Evolutionary conservation across 2,797 vertebrate species (phyloP).

Genomic region (Tangara arthus): DNA sequence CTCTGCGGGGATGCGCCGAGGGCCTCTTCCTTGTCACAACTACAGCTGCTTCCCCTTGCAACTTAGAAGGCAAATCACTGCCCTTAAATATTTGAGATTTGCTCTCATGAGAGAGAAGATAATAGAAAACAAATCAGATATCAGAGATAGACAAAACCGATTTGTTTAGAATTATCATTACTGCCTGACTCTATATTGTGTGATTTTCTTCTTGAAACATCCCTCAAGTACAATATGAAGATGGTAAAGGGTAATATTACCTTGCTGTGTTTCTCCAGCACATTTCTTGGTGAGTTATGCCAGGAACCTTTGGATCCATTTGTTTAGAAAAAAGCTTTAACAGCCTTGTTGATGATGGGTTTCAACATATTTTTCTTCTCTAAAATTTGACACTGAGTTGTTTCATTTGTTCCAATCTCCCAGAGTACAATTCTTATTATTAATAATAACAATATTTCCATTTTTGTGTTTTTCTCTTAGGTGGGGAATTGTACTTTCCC

Average conservation of each 20-base stretch:
- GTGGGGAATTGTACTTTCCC: neutral
- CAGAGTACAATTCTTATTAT: neutral
- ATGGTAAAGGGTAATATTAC: neutral
- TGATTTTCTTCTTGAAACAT: neutral
- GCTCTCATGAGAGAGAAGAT: neutral
- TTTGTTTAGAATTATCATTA: neutral
- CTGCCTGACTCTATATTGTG: neutral
- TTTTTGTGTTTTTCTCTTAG: neutral
- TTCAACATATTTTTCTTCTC: neutral
- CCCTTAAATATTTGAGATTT: neutral
- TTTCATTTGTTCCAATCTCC: neutral
- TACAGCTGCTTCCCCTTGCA: fast-evolving
- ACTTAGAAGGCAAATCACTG: neutral
- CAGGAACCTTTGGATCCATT: neutral
- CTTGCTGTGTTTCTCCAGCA: neutral
- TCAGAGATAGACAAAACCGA: neutral
- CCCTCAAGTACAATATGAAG: neutral
- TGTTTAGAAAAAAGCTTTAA: neutral
- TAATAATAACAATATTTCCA: neutral
- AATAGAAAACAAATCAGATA: neutral
- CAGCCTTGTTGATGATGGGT: neutral
- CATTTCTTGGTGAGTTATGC: neutral
- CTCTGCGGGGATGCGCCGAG: neutral
- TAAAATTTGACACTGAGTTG: neutral
- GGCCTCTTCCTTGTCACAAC: neutral